phyloP scores from a whole-genome alignment of 2,113 vertebrate species.

The Hiodon alosoides region DNA sequence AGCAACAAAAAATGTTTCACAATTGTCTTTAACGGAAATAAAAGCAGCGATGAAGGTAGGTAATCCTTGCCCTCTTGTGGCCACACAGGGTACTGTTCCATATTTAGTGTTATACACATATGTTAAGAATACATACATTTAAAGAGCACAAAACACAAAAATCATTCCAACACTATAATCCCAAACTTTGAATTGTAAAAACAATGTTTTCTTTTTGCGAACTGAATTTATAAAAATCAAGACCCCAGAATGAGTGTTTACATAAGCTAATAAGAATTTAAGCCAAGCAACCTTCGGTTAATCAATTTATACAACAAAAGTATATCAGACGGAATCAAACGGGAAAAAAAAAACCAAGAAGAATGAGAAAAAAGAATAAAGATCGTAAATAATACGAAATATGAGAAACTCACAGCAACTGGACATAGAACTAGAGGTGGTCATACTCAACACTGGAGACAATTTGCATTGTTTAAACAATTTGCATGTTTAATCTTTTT shows the following conservation, averaged over 20 bases:
- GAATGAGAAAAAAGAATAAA: too few species aligned
- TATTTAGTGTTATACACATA: neutral
- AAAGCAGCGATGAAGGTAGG: neutral
- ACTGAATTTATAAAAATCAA: too few species aligned
- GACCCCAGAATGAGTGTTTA: too few species aligned
- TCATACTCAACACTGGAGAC: neutral
- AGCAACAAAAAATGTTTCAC: neutral
- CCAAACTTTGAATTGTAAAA: too few species aligned
- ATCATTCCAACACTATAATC: too few species aligned
- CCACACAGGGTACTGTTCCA: neutral
- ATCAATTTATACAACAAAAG: too few species aligned
- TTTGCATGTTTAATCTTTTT: neutral
- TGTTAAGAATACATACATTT: neutral
- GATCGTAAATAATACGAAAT: too few species aligned
- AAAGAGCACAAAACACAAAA: neutral
- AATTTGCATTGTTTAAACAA: slow-evolving; percentile 1
- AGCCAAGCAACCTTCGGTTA: too few species aligned
- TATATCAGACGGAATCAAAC: too few species aligned
- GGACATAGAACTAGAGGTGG: neutral
- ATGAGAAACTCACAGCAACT: neutral
- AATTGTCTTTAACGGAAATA: neutral
- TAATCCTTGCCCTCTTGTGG: slow-evolving; percentile 11
- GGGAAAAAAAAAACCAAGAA: neutral
- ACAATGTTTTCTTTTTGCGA: too few species aligned
- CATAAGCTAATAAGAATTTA: too few species aligned